Base-by-base conservation (phyloP, 1,140 invertebrate genomes). In the Hermetia illucens region DNA sequence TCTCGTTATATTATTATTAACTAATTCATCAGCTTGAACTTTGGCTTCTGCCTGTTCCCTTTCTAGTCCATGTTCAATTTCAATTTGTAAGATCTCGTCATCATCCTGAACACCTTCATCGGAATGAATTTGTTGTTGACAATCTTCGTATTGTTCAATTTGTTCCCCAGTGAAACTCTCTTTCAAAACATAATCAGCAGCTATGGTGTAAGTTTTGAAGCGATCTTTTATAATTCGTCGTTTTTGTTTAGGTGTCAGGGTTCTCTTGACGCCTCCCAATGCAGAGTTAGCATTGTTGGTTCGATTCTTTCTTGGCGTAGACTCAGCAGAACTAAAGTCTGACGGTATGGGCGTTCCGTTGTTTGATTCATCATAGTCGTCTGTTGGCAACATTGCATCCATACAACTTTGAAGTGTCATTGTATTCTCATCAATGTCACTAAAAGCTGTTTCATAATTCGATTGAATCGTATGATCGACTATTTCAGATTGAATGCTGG, bases 191-290 rank as follows among this genome's bases (percentile, higher is more conserved):
- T 63, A 59, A 33, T 68, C 71, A 13, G 72, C 72, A 12, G 69
- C 73, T 24, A 85, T 80, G 0, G 79, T 84, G 46, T 84, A 84
- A 0, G 82, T 86, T 51, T 74, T 77, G 48, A 79, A 86, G 36
- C 82, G 68, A 45, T 85, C 79, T 51, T 81, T 80, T 2, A 72
- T 69, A 17, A 78, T 50, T 29, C 72, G 74, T 39, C 82, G 60
- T 49, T 77, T 79, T 47, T 84, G 77, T 58, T 82, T 83, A 0
- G 81, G 79, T 0, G 80, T 82, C 30, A 82, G 50, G 10, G 70
- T 61, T 40, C 69, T 70, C 2, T 51, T 66, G 4, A 38, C 25
- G 50, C 46, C 31, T 43, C 45, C 1, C 49, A 56, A 25, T 25
- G 24, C n/a, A 8, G n/a, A 25, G n/a, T n/a, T n/a, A n/a, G n/a